Base-by-base conservation (phyloP, 2,888 invertebrate genomes). In the Pheosia tremula region DNA sequence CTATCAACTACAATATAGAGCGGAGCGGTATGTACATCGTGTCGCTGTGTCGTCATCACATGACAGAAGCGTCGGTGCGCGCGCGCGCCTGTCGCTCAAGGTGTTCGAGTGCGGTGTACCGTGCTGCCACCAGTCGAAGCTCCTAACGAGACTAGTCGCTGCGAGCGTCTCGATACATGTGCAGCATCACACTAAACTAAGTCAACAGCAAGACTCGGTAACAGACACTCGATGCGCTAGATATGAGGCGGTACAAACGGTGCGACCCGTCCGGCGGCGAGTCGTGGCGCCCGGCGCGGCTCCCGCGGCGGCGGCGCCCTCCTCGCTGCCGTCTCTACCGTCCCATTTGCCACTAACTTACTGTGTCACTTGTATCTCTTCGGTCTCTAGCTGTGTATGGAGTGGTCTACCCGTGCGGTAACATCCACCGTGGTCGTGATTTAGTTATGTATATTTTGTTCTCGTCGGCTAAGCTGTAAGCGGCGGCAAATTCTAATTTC, bases 111-210 rank as follows among this genome's bases (percentile, higher is more conserved):
- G 89, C 85, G 84, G 85, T 81, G 85, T 83, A 81, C 84, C 86
- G 89, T 88, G 89, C 90, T 84, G 83, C 78, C 88, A 86, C 86
- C 88, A 83, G 87, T 86, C 86, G 83, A 92, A 92, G 93, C 92
- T 84, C 83, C 87, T 90, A 90, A 75, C 81, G 86, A 74, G 77
- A 83, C 88, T 87, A 90, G 81, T 81, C 85, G 81, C 84, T 84
- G 86, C 86, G 85, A 86, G 87, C 86, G 85, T 78, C 77, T 83
- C 83, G 80, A 83, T 80, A 82, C 82, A 83, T 80, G 91, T 92
- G 91, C 89, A 86, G 87, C 92, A 92, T 88, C 82, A 91, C 91
- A 93, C 92, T 93, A 93, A 89, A 81, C 93, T 91, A 93, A 88
- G 78, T 89, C 82, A 91, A 92, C 89, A 92, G 87, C 90, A 91